Conservation (phyloP, 1,140 invertebrate species). For the Cydia amplana region DNA sequence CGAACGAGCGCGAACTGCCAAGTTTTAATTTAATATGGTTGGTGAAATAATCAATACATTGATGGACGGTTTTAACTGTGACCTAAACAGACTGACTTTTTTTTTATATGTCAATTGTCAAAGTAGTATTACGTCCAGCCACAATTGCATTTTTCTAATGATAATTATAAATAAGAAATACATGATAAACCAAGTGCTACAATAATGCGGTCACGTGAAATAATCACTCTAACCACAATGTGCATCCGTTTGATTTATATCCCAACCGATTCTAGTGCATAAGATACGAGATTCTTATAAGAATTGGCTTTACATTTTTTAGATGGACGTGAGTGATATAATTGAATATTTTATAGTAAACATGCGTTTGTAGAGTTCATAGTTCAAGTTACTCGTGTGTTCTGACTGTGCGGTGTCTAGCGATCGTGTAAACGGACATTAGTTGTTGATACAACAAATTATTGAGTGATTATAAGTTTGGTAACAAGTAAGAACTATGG, state of each 20-base stretch:
- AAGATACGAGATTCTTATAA: slow-evolving; percentile 39
- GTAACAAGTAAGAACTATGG: slow-evolving; percentile 51
- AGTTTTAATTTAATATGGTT: not conserved
- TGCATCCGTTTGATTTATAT: slow-evolving; percentile 2
- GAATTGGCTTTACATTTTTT: slow-evolving; percentile 33
- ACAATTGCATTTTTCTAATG: slow-evolving; percentile 26
- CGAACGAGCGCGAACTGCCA: not conserved
- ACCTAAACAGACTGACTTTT: not conserved
- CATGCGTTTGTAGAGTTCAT: slow-evolving; percentile 41
- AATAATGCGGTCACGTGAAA: slow-evolving; percentile 18
- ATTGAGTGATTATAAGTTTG: slow-evolving; percentile 38
- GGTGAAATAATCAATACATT: not conserved
- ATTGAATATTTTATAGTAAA: slow-evolving; percentile 39
- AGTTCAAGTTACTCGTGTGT: slow-evolving; percentile 41
- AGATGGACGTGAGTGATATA: slow-evolving; percentile 19
- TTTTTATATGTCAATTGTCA: slow-evolving; percentile 24
- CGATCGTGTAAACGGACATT: slow-evolving; percentile 38
- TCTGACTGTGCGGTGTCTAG: slow-evolving; percentile 29
- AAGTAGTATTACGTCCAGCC: slow-evolving; percentile 10
- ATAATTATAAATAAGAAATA: slow-evolving; percentile 25
- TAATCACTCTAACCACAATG: not conserved
- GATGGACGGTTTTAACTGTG: not conserved
- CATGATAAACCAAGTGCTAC: not conserved
- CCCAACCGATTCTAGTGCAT: slow-evolving; percentile 33
- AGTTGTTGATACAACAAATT: slow-evolving; percentile 45